Base-by-base conservation (phyloP, 2,888 invertebrate genomes). In the Andrena trimmerana region DNA sequence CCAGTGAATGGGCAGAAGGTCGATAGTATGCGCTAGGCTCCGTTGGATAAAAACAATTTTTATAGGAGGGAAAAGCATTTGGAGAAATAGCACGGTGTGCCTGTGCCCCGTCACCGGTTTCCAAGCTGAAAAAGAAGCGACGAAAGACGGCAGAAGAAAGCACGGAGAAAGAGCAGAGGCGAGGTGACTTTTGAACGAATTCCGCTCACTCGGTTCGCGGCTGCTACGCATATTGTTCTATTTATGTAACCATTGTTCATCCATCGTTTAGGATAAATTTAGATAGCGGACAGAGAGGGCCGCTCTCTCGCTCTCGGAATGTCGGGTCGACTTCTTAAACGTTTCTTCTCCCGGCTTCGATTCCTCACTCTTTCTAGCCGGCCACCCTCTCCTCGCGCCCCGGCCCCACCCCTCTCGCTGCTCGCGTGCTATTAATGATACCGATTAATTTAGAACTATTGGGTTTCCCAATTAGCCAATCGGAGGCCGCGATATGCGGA, bases 401-500 rank as follows among this genome's bases (percentile, higher is more conserved):
- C 74, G 50, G 50, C 79, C 71, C 81, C 67, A 85, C 87, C 83
- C 78, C 75, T 74, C 81, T 71, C 84, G 65, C 76, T 72, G 77
- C 62, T 85, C 86, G 87, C 87, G 89, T 84, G 91, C 92, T 92
- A 94, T 93, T 94, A 94, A 93, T 93, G 93, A 94, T 94, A 91
- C 90, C 93, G 94, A 94, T 94, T 93, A 93, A 94, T 94, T 94
- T 94, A 94, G 94, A 94, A 94, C 94, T 94, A 94, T 94, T 94
- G 92, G 93, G 93, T 94, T 94, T 94, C 94, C 90, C 92, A 93
- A 93, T 93, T 93, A 92, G 92, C 93, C 93, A 93, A 94, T 94
- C 93, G 90, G 90, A 88, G 88, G 67, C 70, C 72, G 83, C 88
- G 86, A 88, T 88, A 88, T 86, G 86, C 78, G 69, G 68, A 67